Evolutionary conservation across 2,797 vertebrate genomes (phyloP), one percentile per base, ranked within the genome.

Genomic region (Triplophysa yarkandensis): DNA sequence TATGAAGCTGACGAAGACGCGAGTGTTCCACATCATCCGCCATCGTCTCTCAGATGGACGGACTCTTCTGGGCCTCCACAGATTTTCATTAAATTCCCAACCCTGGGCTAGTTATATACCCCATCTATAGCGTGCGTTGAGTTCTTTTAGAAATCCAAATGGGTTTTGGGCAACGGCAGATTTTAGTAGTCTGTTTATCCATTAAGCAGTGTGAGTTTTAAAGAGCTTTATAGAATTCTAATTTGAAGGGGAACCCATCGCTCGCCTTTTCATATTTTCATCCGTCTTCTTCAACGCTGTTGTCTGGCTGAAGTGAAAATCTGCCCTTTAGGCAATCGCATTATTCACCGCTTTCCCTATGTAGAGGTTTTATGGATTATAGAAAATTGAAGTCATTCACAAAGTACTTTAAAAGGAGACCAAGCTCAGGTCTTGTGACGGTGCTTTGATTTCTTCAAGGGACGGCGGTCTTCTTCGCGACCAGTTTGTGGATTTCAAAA

Each of bases 1-100:
- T 75, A 69, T 75, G 71, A 69, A 57, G 57, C 68, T 68, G 52
- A 32, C 64, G 55, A 28, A 4, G 11, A 34, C 63, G 62, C 34
- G 32, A 74, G 39, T 43, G 36, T 64, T 76, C 43, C 28, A 43
- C 54, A 32, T 57, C 28, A 54, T 72, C 71, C 23, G 76, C 63
- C 7, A 64, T 72, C 63, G 68, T 39, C 50, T 28, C 34, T 25
- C n/a, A 19, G 58, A 75, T 71, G n/a, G 16, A 10, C 30, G 55
- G 19, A 14, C 1, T 61, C 30, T 39, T 23, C 50, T 28, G 28
- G 48, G 39, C 69, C 39, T 71, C 52, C 17, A 30, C 21, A 41
- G 57, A 67, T 68, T 69, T 65, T 58, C 58, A 19, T 30, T 64
- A 21, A 1, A 72, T 63, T 64, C 32, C 23, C 9, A 48, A 46